Evolutionary conservation across 2,888 invertebrate species (phyloP), one percentile per base, ranked within the genome.

Genomic region (Hydraecia micacea): DNA sequence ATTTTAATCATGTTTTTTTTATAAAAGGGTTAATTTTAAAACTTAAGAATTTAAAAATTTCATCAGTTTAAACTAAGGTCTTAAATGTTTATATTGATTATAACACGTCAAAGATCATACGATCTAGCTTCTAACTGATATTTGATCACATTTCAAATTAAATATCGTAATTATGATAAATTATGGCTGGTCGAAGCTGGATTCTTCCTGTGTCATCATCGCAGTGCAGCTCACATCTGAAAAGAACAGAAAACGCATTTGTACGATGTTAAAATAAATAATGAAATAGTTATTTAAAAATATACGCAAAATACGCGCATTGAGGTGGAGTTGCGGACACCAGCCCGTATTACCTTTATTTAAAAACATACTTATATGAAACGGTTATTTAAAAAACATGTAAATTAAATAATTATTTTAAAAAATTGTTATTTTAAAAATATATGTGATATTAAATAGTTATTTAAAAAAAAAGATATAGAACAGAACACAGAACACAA

Each of bases 171-270:
- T 63, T 71, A 0, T 46, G 15, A 28, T 60, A 55, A 73, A 68
- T 28, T n/a, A 21, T 67, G 49, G 15, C 42, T 73, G 36, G 36
- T 49, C 25, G 21, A 32, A 52, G 46, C 39, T 65, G 58, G 42
- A n/a, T 52, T 70, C 52, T 55, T 69, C 62, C 9, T 21, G 21
- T 32, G 15, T 11, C 68, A n/a, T 28, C 49, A 39, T 46, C 32
- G 13, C 36, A 70, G 77, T 11, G 25, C 60, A 66, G 60, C 36
- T 6, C 11, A 25, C 25, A 72, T 75, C 87, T 87, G 87, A 46
- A 87, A 87, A 75, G 36, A 87, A 65, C 32, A 72, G 58, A 85
- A 81, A 67, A 55, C n/a, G 4, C 18, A 70, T 70, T 52, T 70
- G 25, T 70, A 70, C 3, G 18, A 36, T 18, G 36, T 6, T 11